phyloP scores from a whole-genome alignment of 2,888 invertebrate genomes.

The Odontomyia ornata region DNA sequence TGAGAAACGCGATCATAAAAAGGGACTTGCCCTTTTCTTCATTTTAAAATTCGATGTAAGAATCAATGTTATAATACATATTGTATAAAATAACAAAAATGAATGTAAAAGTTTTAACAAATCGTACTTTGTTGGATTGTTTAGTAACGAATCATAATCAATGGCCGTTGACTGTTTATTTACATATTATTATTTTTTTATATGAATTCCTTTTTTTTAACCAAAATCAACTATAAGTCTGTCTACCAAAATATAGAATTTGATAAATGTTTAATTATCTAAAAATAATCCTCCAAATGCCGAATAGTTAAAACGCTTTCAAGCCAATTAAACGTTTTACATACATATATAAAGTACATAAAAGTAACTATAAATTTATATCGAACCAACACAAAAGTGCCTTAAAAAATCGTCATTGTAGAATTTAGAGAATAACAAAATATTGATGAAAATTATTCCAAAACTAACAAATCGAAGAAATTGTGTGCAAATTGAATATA shows the following conservation, averaged over 20 bases:
- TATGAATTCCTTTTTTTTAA: not conserved
- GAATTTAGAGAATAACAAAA: not conserved
- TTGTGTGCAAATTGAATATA: not conserved
- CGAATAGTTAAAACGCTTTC: not conserved
- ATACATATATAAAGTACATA: not conserved
- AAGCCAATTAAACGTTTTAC: not conserved
- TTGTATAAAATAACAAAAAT: not conserved
- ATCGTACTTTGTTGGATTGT: not conserved
- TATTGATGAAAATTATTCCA: not conserved
- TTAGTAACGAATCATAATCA: not conserved
- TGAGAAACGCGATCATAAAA: too few species aligned
- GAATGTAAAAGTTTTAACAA: too few species aligned
- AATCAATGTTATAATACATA: not conserved
- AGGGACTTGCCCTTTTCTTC: too few species aligned
- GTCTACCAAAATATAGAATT: too few species aligned
- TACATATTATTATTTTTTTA: not conserved
- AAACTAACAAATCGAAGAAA: not conserved
- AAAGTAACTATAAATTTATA: not conserved
- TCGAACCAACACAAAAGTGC: conserved; percentile 32
- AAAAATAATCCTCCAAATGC: too few species aligned
- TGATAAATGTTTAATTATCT: too few species aligned
- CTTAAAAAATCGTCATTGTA: conserved; percentile 15
- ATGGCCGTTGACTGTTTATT: not conserved
- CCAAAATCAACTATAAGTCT: not conserved
- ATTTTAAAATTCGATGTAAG: not conserved